phyloP scores from a whole-genome alignment of 2,888 invertebrate genomes.

The Leptinotarsa peninsularis region DNA sequence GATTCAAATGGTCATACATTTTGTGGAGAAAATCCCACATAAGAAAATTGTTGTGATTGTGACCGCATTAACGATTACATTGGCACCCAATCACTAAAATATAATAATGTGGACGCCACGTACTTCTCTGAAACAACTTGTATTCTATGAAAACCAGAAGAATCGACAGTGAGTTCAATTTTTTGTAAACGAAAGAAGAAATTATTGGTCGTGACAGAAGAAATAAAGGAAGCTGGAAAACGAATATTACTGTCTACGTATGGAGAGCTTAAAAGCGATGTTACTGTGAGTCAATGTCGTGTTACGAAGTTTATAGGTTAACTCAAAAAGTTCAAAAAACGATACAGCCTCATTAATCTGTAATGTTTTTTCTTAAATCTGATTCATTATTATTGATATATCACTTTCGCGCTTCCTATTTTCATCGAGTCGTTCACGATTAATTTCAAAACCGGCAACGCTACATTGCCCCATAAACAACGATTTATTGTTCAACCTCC shows the following conservation, averaged over 20 bases:
- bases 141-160: background rate
- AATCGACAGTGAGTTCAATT: background rate
- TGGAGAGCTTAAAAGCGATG: background rate
- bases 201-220: too few relatives aligned
- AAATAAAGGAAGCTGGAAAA: background rate
- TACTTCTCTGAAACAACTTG: background rate
- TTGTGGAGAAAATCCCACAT: background rate
- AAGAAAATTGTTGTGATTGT: background rate
- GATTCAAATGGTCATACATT: too few relatives aligned
- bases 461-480: too few relatives aligned
- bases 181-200: too few relatives aligned
- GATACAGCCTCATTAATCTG: too few relatives aligned
- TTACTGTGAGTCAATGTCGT: background rate
- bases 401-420: too few relatives aligned
- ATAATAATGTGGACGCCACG: background rate
- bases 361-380: too few relatives aligned
- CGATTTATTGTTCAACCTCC: too few relatives aligned
- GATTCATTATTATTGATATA: too few relatives aligned
- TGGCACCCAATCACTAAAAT: background rate
- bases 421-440: too few relatives aligned
- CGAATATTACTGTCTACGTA: background rate
- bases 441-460: too few relatives aligned
- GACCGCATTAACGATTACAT: background rate
- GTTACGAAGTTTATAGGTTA: background rate
- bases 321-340: too few relatives aligned